Conservation (phyloP, 1,140 invertebrate genomes). For the Hestina assimilis region DNA sequence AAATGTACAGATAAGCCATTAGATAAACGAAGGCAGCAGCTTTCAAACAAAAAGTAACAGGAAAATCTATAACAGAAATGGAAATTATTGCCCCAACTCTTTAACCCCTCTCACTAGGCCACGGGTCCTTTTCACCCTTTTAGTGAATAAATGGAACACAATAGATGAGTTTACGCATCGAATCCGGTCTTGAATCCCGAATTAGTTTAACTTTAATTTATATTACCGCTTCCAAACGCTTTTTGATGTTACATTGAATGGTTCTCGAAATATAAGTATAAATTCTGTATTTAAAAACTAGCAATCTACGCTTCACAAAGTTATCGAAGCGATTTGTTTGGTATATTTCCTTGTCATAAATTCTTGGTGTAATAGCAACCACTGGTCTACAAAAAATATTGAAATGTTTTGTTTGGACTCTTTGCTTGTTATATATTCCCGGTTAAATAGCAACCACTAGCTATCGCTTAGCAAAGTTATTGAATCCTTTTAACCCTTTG, state of each 20-base stretch:
- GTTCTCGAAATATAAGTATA: slow-evolving; percentile 12
- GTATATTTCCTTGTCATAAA: too few species aligned
- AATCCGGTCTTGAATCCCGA: slow-evolving; percentile 32
- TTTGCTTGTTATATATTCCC: too few species aligned
- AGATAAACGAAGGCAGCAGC: background rate
- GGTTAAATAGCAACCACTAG: too few species aligned
- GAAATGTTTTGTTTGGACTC: too few species aligned
- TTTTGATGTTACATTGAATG: slow-evolving; percentile 21
- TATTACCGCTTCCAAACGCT: slow-evolving; percentile 23
- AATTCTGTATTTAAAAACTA: too few species aligned
- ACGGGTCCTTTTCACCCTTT: slow-evolving; percentile 35
- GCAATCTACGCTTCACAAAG: too few species aligned
- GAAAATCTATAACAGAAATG: slow-evolving; percentile 15
- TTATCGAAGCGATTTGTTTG: too few species aligned
- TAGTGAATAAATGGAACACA: slow-evolving; percentile 40
- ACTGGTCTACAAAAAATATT: too few species aligned
- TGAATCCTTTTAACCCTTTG: too few species aligned
- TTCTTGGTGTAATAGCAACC: too few species aligned
- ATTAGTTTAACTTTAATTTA: slow-evolving; percentile 37
- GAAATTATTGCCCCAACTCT: slow-evolving; percentile 18
- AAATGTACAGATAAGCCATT: background rate
- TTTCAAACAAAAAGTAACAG: slow-evolving; percentile 3
- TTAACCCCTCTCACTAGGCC: slow-evolving; percentile 21
- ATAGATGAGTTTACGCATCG: slow-evolving; percentile 37
- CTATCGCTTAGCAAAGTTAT: too few species aligned